These are phyloP conservation scores for Eupeodes luniger DNA, from an alignment of 2,888 invertebrate genomes.

Conservation along the genomic window DNA sequence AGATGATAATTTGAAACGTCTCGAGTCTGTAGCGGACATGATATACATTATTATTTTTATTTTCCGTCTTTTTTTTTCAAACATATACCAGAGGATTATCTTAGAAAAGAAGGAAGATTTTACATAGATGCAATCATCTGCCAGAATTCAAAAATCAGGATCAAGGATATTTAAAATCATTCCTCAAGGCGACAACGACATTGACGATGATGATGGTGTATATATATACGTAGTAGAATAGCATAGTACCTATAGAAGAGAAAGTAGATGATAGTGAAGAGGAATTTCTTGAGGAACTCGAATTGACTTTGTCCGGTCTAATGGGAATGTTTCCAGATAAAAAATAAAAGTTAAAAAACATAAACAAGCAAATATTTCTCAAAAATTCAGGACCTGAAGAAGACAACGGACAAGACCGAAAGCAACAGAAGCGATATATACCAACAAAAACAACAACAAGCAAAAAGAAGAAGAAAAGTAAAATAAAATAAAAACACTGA, in stretches of 20 bases:
- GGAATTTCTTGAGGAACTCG: constrained; percentile 31
- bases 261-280: constrained; percentile 12
- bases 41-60: constrained; percentile 21
- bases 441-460: no score
- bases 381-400: constrained; percentile 19
- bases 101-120: neutral
- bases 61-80: constrained; percentile 8
- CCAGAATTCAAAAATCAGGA: constrained; percentile 46
- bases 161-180: constrained; percentile 63
- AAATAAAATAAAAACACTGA: constrained; percentile 29
- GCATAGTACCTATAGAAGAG: constrained; percentile 9
- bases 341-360: neutral
- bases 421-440: neutral
- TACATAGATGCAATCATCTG: constrained; percentile 60
- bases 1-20: constrained; percentile 40
- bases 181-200: constrained; percentile 55
- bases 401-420: neutral
- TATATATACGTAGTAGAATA: constrained; percentile 22
- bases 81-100: neutral
- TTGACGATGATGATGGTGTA: constrained; percentile 47
- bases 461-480: neutral
- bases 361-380: constrained; percentile 15
- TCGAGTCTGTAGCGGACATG: constrained; percentile 58
- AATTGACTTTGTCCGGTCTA: constrained; percentile 69
- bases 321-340: constrained; percentile 53